phyloP scores from a whole-genome alignment of 2,888 invertebrate genomes.

The Chrysotoxum bicinctum region DNA sequence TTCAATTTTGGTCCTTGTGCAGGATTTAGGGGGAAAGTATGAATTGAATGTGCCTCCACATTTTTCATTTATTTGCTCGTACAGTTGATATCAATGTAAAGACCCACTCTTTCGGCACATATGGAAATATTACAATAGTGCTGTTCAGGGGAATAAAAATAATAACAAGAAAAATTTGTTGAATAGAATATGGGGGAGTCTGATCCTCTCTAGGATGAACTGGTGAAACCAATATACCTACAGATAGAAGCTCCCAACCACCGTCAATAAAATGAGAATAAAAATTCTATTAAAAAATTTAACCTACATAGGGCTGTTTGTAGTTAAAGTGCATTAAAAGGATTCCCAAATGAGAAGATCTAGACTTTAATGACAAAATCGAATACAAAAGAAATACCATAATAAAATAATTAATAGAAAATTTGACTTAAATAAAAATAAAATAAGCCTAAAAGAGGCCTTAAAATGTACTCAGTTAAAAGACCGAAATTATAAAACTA shows the following conservation, averaged over 20 bases:
- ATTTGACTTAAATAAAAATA: no score
- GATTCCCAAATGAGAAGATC: neutral
- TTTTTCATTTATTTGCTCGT: neutral
- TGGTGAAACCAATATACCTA: neutral
- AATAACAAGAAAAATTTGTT: neutral
- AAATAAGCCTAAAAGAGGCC: no score
- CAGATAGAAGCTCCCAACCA: constrained; percentile 18
- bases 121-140: constrained; percentile 64
- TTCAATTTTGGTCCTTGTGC: constrained; percentile 54
- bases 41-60: constrained; percentile 47
- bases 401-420: no score
- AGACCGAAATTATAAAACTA: no score
- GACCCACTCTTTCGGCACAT: constrained; percentile 28
- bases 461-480: no score
- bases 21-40: neutral
- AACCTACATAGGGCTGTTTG: constrained; percentile 9
- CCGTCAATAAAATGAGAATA: constrained; percentile 57
- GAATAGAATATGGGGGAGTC: neutral
- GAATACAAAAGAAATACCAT: no score
- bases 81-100: constrained; percentile 17
- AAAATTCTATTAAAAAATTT: constrained; percentile 49
- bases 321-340: neutral
- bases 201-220: neutral
- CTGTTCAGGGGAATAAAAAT: constrained; percentile 28
- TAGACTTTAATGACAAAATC: no score